Conservation (phyloP, 2,113 vertebrate genomes). For the Melanostigma gelatinosum region DNA sequence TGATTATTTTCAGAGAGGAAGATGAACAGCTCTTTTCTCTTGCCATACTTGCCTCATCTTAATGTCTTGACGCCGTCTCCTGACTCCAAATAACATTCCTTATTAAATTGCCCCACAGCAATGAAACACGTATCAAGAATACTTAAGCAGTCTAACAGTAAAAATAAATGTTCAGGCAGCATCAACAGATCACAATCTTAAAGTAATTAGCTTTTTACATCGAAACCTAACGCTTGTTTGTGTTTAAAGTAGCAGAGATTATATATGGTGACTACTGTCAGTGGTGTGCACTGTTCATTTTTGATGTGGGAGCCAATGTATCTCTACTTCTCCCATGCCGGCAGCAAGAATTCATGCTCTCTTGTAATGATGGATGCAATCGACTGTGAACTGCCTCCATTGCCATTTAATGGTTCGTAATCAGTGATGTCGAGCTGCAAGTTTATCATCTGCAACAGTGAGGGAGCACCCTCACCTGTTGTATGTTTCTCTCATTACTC, state of each 20-base stretch:
- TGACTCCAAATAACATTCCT: constrained; percentile 14
- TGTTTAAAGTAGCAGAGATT: constrained; percentile 7
- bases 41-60: neutral
- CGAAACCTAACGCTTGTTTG: neutral
- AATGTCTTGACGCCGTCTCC: constrained; percentile 1
- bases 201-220: neutral
- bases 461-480: constrained; percentile 70
- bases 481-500: constrained; percentile 62
- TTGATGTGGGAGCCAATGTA: constrained; percentile 3
- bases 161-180: constrained; percentile 6
- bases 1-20: neutral
- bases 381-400: constrained; percentile 48
- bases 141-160: neutral
- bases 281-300: neutral
- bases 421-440: constrained; percentile 62
- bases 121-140: neutral
- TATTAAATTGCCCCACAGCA: neutral
- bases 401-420: constrained; percentile 73
- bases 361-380: constrained; percentile 55
- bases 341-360: constrained; percentile 19
- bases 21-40: neutral
- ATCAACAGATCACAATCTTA: constrained; percentile 12
- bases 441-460: constrained; percentile 68
- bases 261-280: neutral
- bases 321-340: neutral